A percentile compares a stretch with the other conserved stretches of the same genome.
These are phyloP conservation scores for Scaptodrosophila latifasciaeformis DNA, from an alignment of 2,888 invertebrate genomes.

Conservation along the genomic window DNA sequence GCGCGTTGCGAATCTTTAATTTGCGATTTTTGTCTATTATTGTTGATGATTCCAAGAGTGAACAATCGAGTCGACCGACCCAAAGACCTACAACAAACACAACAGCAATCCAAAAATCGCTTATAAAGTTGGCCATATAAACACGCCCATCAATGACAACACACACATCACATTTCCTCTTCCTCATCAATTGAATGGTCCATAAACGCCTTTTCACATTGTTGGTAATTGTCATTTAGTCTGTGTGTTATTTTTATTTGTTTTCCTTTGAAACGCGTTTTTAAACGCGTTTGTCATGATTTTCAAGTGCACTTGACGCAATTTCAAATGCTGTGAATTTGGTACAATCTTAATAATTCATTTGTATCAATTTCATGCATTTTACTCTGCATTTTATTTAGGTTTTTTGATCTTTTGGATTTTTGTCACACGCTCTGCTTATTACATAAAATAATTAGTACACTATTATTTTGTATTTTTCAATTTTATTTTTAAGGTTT, in stretches of 20 bases:
- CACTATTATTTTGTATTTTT: neutral
- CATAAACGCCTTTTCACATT: neutral
- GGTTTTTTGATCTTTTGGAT: neutral
- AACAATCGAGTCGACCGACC: neutral
- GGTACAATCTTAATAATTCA: neutral
- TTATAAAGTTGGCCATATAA: slow-evolving; percentile 20
- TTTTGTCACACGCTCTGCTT: slow-evolving; percentile 1
- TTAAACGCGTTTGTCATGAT: slow-evolving; percentile 14
- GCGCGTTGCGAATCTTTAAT: slow-evolving; percentile 59
- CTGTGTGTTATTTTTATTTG: neutral
- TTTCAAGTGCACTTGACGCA: slow-evolving; percentile 6
- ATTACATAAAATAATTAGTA: slow-evolving; percentile 3
- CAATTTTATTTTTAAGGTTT: neutral
- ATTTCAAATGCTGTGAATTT: neutral
- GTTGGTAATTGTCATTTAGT: neutral
- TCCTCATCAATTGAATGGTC: slow-evolving; percentile 16
- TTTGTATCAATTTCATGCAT: slow-evolving; percentile 3
- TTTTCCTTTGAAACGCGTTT: slow-evolving; percentile 17
- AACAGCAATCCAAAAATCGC: neutral
- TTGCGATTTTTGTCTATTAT: slow-evolving; percentile 32
- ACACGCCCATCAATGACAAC: slow-evolving; percentile 25
- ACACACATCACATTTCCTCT: slow-evolving; percentile 19
- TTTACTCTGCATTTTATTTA: slow-evolving; percentile 1
- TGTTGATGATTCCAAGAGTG: slow-evolving; percentile 23
- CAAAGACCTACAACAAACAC: slow-evolving; percentile 4